phyloP scores from a whole-genome alignment of 2,113 vertebrate species.

The Equus quagga region DNA sequence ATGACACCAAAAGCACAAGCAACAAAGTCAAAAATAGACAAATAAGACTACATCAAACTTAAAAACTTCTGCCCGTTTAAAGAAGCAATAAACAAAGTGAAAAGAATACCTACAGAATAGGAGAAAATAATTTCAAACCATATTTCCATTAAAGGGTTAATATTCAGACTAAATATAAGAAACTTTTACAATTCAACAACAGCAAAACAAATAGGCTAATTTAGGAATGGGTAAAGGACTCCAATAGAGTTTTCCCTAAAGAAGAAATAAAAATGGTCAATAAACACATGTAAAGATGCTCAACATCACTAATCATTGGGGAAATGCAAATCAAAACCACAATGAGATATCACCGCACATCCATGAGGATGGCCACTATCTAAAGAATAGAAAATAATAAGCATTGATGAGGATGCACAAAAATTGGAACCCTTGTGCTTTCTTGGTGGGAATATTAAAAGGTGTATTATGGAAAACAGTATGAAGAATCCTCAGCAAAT shows the following conservation, averaged over 20 bases:
- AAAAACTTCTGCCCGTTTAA: neutral
- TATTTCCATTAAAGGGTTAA: neutral
- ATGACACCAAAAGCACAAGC: neutral
- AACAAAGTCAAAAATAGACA: neutral
- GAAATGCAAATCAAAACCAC: neutral
- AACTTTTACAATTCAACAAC: neutral
- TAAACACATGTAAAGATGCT: neutral
- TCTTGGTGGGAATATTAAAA: neutral
- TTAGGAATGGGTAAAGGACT: neutral
- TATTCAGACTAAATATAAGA: neutral
- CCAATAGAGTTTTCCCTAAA: neutral
- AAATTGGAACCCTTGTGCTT: neutral
- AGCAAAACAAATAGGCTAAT: neutral
- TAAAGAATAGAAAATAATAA: neutral
- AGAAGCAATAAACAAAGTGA: neutral
- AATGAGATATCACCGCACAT: neutral
- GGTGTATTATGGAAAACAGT: neutral
- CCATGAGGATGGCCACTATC: neutral
- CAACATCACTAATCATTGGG: neutral
- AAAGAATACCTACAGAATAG: neutral
- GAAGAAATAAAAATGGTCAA: neutral
- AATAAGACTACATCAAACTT: neutral
- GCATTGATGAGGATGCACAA: neutral
- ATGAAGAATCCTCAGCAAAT: neutral
- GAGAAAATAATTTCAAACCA: neutral